Conservation (phyloP, 1,140 invertebrate species). For the Aphelinus atriplicis region DNA sequence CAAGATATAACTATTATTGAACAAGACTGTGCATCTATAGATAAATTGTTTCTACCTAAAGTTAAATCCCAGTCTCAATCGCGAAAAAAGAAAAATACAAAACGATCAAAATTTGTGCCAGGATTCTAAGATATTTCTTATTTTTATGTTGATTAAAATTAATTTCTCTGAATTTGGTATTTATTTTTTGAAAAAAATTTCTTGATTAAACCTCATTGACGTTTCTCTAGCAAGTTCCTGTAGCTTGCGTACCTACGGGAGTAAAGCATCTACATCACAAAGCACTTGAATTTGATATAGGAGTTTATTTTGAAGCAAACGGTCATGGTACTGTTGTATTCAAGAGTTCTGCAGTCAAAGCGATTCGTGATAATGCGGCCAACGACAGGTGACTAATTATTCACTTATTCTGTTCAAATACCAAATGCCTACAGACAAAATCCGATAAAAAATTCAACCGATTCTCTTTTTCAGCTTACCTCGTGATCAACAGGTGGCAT, state of each 20-base stretch:
- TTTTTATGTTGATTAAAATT: not conserved
- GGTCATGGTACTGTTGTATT: conserved; percentile 96
- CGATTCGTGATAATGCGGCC: conserved; percentile 62
- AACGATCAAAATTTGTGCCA: conserved; percentile 18
- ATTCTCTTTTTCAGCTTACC: conserved; percentile 48
- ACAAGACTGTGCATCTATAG: conserved; percentile 39
- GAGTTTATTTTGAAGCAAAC: conserved; percentile 99
- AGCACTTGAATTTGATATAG: conserved; percentile 92
- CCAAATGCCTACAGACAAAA: not conserved
- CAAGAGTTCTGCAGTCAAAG: conserved; percentile 72
- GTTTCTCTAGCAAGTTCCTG: conserved; percentile 81
- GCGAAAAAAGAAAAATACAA: conserved; percentile 33
- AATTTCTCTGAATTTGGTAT: conserved; percentile 22
- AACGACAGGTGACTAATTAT: conserved; percentile 46
- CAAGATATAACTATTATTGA: not conserved
- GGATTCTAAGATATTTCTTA: conserved; percentile 29
- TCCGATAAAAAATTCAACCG: not conserved
- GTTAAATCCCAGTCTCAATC: conserved; percentile 37
- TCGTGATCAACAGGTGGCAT: conserved; percentile 65
- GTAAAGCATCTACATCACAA: conserved; percentile 97
- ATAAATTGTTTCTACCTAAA: conserved; percentile 45
- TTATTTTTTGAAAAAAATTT: conserved; percentile 10
- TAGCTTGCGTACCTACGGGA: conserved; percentile 92
- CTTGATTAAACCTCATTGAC: not conserved
- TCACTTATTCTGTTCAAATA: conserved; percentile 9